Evolutionary conservation across 2,888 invertebrate species (phyloP), one percentile per base, ranked within the genome.

Genomic region (Zygothrica quintamaculata): DNA sequence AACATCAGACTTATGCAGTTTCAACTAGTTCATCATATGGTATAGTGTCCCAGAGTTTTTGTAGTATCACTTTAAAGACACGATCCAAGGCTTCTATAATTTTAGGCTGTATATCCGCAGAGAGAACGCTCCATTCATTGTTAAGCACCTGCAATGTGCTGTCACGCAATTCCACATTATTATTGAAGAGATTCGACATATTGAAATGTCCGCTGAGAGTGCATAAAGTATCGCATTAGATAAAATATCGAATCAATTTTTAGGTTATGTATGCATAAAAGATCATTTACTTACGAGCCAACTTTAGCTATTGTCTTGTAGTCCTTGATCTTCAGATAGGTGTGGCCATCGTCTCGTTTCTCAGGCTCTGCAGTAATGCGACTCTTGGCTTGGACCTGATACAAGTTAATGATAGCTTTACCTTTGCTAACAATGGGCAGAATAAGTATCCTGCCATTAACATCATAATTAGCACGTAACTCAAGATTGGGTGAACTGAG

Each of bases 141-240:
- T 88, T 88, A 0, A 88, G 51, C 4, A 86, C 59, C 44, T 73
- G 62, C 22, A 84, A n/a, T 3, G 88, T 87, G 50, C 75, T 88
- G 1, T 88, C 78, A 1, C 79, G 67, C 5, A 88, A 56, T 0
- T 71, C 69, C 31, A 46, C 47, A 13, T 88, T 87, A 15, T 79
- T 72, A 22, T 80, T 74, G 43, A 88, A 88, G 1, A 88, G 65
- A 52, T 88, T 88, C 3, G 86, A 68, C 79, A 88, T 51, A 8
- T 78, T 31, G 1, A 86, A 60, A 37, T 65, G 50, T 1, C 84
- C 82, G 4, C 88, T 88, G 42, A 37, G 55, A 50, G 22, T 42
- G 1, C 11, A 12, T 31, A 0, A 7, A n/a, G 8, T 8, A 18
- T 8, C 2, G 15, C 11, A 9, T 5, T 4, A 36, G 12, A 13